Conservation (phyloP, 2,888 invertebrate species). For the Nudaria mundana region DNA sequence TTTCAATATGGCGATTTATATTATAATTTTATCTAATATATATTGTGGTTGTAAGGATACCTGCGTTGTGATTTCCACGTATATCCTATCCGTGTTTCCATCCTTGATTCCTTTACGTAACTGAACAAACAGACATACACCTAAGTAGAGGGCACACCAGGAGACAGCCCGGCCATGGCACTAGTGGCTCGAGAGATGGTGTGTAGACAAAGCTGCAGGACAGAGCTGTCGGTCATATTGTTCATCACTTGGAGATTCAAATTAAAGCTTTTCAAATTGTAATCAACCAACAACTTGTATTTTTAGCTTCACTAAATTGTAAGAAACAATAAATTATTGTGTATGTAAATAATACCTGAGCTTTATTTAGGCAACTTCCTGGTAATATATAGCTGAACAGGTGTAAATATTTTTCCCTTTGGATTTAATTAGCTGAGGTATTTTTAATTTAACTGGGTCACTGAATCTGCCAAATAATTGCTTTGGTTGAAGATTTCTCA, state of each 20-base stretch:
- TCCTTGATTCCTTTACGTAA: constrained; percentile 54
- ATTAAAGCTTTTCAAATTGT: constrained; percentile 76
- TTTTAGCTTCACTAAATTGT: constrained; percentile 81
- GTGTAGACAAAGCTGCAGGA: constrained; percentile 65
- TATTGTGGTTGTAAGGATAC: constrained; percentile 87
- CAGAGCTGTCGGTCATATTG: constrained; percentile 67
- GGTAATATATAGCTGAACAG: constrained; percentile 42
- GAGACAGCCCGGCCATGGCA: constrained; percentile 43
- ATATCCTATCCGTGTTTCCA: constrained; percentile 60
- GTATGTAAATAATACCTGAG: constrained; percentile 78
- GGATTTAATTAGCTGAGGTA: constrained; percentile 35
- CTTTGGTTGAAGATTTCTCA: constrained; percentile 19
- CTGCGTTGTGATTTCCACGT: constrained; percentile 79
- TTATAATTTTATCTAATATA: constrained; percentile 84
- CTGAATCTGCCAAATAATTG: constrained; percentile 35
- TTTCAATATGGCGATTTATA: constrained; percentile 83
- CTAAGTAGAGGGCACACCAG: constrained; percentile 36
- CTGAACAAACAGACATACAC: constrained; percentile 38
- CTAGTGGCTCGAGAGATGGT: constrained; percentile 60
- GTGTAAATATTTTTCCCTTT: constrained; percentile 37
- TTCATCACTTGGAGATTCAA: constrained; percentile 70
- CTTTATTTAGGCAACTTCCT: constrained; percentile 75
- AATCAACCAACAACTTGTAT: constrained; percentile 78
- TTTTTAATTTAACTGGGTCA: constrained; percentile 37
- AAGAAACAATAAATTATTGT: constrained; percentile 82